Evolutionary conservation across 1,140 invertebrate genomes (phyloP).

Genomic region (Ephestia elutella): DNA sequence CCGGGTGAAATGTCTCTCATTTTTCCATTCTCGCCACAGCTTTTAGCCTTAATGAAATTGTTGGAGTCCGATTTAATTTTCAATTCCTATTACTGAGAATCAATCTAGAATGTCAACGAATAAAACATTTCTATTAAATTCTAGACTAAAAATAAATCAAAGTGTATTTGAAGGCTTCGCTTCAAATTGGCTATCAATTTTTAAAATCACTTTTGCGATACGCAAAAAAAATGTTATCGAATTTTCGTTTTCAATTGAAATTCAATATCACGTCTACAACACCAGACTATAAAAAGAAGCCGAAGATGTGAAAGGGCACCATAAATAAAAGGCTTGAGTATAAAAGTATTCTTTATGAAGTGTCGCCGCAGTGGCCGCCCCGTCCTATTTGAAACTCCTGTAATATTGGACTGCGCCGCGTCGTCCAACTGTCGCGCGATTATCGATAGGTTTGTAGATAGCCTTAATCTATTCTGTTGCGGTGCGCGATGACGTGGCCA

Average conservation of each 20-base stretch:
- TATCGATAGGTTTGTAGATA: conserved; percentile 34
- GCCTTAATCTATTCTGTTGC: conserved; percentile 8
- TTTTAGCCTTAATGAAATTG: conserved; percentile 6
- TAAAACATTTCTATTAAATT: not conserved
- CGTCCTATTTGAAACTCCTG: conserved; percentile 67
- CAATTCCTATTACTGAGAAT: not conserved
- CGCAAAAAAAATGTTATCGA: not conserved
- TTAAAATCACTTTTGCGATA: no score
- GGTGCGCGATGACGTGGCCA: not conserved
- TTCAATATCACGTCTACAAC: conserved; percentile 30
- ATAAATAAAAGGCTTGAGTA: conserved; percentile 69
- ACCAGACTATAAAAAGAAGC: conserved; percentile 54
- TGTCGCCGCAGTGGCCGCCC: conserved; percentile 54
- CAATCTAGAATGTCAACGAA: no score
- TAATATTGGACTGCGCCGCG: conserved; percentile 53
- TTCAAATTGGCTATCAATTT: no score
- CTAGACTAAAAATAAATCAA: no score
- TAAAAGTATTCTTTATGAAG: conserved; percentile 73
- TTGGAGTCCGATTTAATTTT: conserved; percentile 10
- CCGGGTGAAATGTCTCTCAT: conserved; percentile 2
- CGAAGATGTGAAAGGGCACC: conserved; percentile 60
- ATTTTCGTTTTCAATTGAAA: conserved; percentile 18
- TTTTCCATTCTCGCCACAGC: conserved; percentile 2
- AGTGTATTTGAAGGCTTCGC: no score
- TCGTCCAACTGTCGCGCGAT: conserved; percentile 23